A percentile compares a stretch with the other conserved stretches of the same genome.
Evolutionary conservation across 2,113 vertebrate species (phyloP).

Genomic region (Dolichotis patagonum): DNA sequence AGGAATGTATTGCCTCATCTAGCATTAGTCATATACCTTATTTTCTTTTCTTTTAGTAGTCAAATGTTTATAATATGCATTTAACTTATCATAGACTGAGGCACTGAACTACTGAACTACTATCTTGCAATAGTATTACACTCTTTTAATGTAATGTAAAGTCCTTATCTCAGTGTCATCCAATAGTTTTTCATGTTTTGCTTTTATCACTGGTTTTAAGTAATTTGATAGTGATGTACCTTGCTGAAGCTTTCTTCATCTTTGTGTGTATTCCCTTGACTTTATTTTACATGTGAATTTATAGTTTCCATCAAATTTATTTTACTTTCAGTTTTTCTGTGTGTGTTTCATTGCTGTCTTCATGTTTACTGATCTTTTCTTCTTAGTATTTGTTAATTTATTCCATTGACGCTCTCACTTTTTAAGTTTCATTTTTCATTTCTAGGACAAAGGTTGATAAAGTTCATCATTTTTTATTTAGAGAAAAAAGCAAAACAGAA

Average conservation of each 20-base stretch:
- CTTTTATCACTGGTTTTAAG: not conserved
- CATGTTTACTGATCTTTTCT: constrained; percentile 35
- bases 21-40: not conserved
- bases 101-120: not conserved
- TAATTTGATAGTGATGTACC: not conserved
- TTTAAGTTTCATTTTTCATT: not conserved
- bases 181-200: not conserved
- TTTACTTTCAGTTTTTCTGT: not conserved
- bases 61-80: not conserved
- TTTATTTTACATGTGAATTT: constrained; percentile 38
- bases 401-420: not conserved
- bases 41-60: not conserved
- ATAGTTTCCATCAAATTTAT: constrained; percentile 20
- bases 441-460: not conserved
- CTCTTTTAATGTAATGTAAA: not conserved
- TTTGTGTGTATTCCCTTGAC: not conserved
- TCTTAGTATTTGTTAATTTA: not conserved
- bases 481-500: too few species aligned
- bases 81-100: not conserved
- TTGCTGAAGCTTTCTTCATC: not conserved
- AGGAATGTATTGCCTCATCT: not conserved
- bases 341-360: not conserved
- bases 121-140: constrained; percentile 20
- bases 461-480: not conserved
- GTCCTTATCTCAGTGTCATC: not conserved